Percentiles rank a stretch among this genome's conserved stretches.
Evolutionary conservation across 2,888 invertebrate species (phyloP).

Genomic region (Caenorhabditis angaria): DNA sequence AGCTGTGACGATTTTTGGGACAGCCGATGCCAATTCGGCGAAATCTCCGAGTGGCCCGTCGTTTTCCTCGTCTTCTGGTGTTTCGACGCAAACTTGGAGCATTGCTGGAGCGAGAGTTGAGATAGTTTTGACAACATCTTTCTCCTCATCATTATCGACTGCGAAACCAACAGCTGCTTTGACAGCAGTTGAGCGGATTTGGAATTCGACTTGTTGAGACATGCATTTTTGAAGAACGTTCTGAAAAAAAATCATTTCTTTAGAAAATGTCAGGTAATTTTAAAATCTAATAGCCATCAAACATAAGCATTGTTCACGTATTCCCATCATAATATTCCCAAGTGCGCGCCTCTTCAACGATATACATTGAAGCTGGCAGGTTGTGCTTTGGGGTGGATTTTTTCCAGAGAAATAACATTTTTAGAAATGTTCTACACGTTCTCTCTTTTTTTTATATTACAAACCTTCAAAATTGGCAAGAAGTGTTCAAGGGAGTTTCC

Average conservation of each 20-base stretch:
- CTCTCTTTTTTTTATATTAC: too few relatives aligned
- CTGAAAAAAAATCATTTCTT: conserved; percentile 66
- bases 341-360: too few relatives aligned
- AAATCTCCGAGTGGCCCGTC: conserved; percentile 83
- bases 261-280: too few relatives aligned
- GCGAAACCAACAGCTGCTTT: conserved; percentile 81
- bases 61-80: conserved; percentile 86
- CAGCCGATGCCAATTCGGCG: conserved; percentile 90
- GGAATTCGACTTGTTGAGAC: conserved; percentile 35
- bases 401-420: too few relatives aligned
- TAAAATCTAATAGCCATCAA: too few relatives aligned
- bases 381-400: too few relatives aligned
- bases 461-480: conserved; percentile 89
- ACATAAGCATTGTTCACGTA: too few relatives aligned
- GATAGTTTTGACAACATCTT: conserved; percentile 84
- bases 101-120: conserved; percentile 77
- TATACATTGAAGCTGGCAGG: too few relatives aligned
- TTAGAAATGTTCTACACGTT: background rate
- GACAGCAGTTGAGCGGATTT: conserved; percentile 76
- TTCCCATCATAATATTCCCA: too few relatives aligned
- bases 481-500: conserved; percentile 92
- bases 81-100: conserved; percentile 84
- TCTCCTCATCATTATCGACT: conserved; percentile 90
- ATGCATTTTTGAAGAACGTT: conserved; percentile 45
- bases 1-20: conserved; percentile 91